A percentile compares a stretch with the other conserved stretches of the same genome.
Evolutionary conservation across 2,113 vertebrate genomes (phyloP).

Genomic region (Cyanoliseus patagonus): DNA sequence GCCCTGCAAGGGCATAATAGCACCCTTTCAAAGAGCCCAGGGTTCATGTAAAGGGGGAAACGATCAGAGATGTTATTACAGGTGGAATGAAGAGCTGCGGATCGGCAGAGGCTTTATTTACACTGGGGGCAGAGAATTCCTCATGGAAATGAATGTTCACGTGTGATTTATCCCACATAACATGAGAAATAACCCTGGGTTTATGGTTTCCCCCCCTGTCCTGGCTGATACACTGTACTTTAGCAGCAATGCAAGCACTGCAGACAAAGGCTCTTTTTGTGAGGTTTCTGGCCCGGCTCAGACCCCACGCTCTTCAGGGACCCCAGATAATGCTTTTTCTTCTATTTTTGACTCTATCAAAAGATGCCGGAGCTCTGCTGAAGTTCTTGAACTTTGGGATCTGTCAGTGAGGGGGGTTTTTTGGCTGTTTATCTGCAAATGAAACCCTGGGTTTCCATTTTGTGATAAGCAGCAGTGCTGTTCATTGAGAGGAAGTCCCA

Average conservation of each 20-base stretch:
- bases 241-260: neutral
- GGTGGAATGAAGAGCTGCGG: constrained; percentile 53
- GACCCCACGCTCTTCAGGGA: neutral
- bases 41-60: constrained; percentile 34
- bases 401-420: neutral
- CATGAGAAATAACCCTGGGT: constrained; percentile 44
- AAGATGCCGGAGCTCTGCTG: neutral
- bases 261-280: constrained; percentile 59
- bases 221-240: neutral
- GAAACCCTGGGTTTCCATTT: neutral
- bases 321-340: constrained; percentile 13
- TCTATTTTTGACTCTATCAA: neutral
- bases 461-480: neutral
- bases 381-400: neutral
- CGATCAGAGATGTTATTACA: constrained; percentile 57
- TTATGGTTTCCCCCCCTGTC: constrained; percentile 35
- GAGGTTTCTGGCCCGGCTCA: neutral
- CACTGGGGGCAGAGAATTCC: constrained; percentile 52
- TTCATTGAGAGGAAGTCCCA: neutral
- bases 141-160: constrained; percentile 55
- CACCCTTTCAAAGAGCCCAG: neutral
- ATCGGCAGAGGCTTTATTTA: constrained; percentile 47
- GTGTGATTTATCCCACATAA: constrained; percentile 58
- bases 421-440: neutral
- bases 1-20: neutral